A percentile compares a stretch with the other conserved stretches of the same genome.
These are phyloP conservation scores for Rhysida immarginata DNA, from an alignment of 1,140 invertebrate species.

Conservation along the genomic window DNA sequence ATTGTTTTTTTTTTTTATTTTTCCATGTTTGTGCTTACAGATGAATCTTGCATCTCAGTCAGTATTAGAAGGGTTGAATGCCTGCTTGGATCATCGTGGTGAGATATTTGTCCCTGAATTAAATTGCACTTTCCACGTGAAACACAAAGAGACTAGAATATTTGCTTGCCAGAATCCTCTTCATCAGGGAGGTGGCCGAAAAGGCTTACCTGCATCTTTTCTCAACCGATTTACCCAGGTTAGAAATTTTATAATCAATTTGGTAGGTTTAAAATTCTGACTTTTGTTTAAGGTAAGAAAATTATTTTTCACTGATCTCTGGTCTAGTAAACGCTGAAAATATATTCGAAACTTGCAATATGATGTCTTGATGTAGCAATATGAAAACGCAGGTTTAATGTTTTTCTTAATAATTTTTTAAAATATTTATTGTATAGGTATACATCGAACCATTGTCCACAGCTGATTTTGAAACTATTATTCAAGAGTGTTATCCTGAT, in stretches of 20 bases:
- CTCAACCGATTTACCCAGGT: conserved; percentile 95
- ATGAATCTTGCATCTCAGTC: conserved; percentile 96
- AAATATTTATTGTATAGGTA: conserved; percentile 36
- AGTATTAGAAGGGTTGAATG: conserved; percentile 94
- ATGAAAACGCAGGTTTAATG: too few relatives aligned
- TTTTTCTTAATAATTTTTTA: conserved; percentile 3
- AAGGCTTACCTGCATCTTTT: conserved; percentile 92
- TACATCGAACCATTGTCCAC: conserved; percentile 64
- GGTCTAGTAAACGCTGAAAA: too few relatives aligned
- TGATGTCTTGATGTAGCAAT: too few relatives aligned
- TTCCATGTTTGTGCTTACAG: conserved; percentile 22
- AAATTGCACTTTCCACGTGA: conserved; percentile 63
- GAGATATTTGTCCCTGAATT: conserved; percentile 94
- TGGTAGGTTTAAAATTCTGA: not conserved
- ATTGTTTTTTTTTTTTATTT: conserved; percentile 9
- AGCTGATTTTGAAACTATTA: conserved; percentile 53
- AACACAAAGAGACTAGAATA: conserved; percentile 49
- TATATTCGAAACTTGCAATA: too few relatives aligned
- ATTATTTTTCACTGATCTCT: conserved; percentile 14
- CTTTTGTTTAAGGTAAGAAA: not conserved
- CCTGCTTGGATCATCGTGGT: conserved; percentile 92
- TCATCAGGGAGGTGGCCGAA: conserved; percentile 84
- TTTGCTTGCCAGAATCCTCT: conserved; percentile 98
- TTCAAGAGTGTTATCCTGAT: conserved; percentile 29
- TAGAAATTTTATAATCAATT: conserved; percentile 12